A percentile compares a stretch with the other conserved stretches of the same genome.
These are phyloP conservation scores for Cordilura impudica DNA, from an alignment of 2,888 invertebrate species.

Conservation along the genomic window DNA sequence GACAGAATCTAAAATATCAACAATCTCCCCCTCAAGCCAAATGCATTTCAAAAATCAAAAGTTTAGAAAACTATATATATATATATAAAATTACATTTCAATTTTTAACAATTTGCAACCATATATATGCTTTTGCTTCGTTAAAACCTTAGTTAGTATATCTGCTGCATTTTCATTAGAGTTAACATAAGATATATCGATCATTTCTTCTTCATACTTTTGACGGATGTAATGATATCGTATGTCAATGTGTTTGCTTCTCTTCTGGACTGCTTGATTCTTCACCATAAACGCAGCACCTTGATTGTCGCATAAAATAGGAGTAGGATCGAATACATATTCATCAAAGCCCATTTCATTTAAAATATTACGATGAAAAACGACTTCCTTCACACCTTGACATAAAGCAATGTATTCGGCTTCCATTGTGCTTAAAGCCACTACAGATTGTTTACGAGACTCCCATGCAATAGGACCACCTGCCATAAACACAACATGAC, in stretches of 20 bases:
- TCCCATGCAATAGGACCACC: constrained; percentile 16
- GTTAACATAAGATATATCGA: not conserved
- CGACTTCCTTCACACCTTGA: constrained; percentile 34
- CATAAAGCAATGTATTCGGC: no score
- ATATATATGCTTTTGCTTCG: not conserved
- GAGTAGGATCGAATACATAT: not conserved
- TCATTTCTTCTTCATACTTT: not conserved
- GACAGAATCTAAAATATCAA: no score
- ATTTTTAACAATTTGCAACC: not conserved
- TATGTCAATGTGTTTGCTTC: constrained; percentile 2
- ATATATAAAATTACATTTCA: not conserved
- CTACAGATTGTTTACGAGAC: not conserved
- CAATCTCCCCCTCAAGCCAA: not conserved
- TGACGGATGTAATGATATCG: not conserved
- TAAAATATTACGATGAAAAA: constrained; percentile 11
- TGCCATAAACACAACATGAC: no score
- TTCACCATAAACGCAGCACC: constrained; percentile 34
- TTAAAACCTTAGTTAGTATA: not conserved
- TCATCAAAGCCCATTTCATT: constrained; percentile 18
- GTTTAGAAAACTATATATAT: not conserved
- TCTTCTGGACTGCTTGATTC: no score
- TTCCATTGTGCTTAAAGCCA: constrained; percentile 23
- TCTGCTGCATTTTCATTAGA: constrained; percentile 1
- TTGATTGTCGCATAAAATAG: constrained; percentile 27
- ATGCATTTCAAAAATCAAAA: not conserved